A percentile compares a stretch with the other conserved stretches of the same genome.
phyloP scores from a whole-genome alignment of 2,113 vertebrate species.

The Prietella phreatophila region DNA sequence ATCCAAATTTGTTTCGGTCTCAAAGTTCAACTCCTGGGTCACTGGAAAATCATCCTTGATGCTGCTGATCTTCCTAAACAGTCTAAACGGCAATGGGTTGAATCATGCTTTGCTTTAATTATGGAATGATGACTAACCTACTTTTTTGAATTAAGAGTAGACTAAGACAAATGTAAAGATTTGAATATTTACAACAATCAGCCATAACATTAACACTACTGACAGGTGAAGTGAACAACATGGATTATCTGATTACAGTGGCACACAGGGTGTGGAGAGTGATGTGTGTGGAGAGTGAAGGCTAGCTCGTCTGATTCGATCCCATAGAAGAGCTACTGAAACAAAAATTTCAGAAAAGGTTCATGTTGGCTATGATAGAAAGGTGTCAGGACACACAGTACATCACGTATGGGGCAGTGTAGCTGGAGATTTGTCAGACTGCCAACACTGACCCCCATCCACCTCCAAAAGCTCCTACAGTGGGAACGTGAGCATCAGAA shows the following conservation, averaged over 20 bases:
- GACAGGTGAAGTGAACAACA: not conserved
- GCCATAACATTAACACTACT: not conserved
- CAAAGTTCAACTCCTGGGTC: not conserved
- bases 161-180: not conserved
- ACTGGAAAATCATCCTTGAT: not conserved
- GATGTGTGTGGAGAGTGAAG: no score
- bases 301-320: no score
- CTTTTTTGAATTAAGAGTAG: not conserved
- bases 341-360: not conserved
- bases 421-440: no score
- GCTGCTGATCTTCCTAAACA: not conserved
- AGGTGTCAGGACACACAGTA: no score
- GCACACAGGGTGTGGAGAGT: not conserved
- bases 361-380: no score
- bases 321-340: not conserved
- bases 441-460: no score
- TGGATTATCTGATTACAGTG: not conserved
- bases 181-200: not conserved
- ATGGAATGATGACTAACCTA: not conserved
- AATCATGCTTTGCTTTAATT: not conserved
- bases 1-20: not conserved
- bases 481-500: not conserved
- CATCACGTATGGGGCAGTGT: no score
- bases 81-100: not conserved
- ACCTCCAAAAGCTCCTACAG: no score